These are phyloP conservation scores for Hoplostethus mediterraneus DNA, from an alignment of 2,797 vertebrate genomes.

Conservation along the genomic window DNA sequence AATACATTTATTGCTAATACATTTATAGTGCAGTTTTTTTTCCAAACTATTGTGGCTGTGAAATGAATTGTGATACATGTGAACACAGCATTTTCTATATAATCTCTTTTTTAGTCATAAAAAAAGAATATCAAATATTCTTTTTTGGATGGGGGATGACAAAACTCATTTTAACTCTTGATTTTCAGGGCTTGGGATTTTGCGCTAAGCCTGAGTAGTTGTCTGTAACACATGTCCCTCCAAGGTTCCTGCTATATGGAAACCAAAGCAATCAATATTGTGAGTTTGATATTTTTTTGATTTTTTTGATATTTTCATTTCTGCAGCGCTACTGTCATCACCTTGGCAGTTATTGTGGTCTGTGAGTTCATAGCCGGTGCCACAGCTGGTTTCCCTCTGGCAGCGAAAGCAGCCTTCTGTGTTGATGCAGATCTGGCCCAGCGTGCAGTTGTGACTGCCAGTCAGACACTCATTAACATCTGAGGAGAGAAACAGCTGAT, in stretches of 20 bases:
- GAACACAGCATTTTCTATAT: no score
- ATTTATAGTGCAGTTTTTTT: no score
- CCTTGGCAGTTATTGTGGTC: constrained; percentile 91
- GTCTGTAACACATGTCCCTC: background rate
- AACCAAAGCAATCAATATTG: background rate
- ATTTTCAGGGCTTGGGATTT: no score
- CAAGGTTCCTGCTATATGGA: background rate
- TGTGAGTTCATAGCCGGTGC: constrained; percentile 90
- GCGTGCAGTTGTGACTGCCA: constrained; percentile 82
- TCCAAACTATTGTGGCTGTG: no score
- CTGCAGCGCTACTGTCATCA: constrained; percentile 48
- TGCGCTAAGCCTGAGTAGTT: background rate
- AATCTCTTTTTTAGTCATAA: no score
- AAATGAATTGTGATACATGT: no score
- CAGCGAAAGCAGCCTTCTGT: constrained; percentile 91
- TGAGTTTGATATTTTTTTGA: no score
- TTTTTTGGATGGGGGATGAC: no score
- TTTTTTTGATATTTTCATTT: background rate
- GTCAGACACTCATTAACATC: constrained; percentile 92
- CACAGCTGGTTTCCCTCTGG: constrained; percentile 89
- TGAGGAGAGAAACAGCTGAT: constrained; percentile 58
- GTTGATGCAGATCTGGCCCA: constrained; percentile 90
- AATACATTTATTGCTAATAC: no score
- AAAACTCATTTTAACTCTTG: no score
- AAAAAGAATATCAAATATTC: no score